Conservation (phyloP, 2,113 vertebrate species). For the Toxotes chatareus region DNA sequence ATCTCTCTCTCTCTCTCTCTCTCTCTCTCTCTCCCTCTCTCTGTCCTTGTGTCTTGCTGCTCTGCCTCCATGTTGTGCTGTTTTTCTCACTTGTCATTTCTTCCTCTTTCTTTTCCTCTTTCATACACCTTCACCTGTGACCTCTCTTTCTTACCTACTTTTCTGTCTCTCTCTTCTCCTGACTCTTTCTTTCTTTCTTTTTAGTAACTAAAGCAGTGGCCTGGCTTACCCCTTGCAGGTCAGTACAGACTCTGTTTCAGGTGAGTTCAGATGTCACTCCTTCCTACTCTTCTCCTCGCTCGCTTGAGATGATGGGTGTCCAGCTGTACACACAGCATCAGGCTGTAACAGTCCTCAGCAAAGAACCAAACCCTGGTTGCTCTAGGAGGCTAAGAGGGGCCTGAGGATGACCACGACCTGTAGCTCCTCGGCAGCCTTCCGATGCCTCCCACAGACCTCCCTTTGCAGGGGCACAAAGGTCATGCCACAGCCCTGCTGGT, state of each 20-base stretch:
- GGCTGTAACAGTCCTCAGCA: slow-evolving; percentile 24
- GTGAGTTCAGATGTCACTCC: slow-evolving; percentile 43
- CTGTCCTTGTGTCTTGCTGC: slow-evolving; percentile 20
- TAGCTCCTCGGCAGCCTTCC: slow-evolving; percentile 27
- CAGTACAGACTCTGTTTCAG: slow-evolving; percentile 20
- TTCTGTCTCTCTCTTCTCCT: not conserved
- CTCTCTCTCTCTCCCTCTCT: not conserved
- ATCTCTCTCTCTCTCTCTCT: not conserved
- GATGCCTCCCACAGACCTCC: slow-evolving; percentile 19
- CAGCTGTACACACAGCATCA: slow-evolving; percentile 21
- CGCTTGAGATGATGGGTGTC: slow-evolving; percentile 30
- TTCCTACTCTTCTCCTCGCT: slow-evolving; percentile 14
- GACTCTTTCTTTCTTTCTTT: not conserved
- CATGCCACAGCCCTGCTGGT: slow-evolving; percentile 50
- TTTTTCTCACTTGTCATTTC: not conserved
- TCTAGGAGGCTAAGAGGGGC: slow-evolving; percentile 15
- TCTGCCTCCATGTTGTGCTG: not conserved
- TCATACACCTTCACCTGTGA: not conserved
- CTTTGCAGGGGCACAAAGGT: slow-evolving; percentile 51
- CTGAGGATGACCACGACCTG: slow-evolving; percentile 31
- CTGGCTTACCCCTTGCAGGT: slow-evolving; percentile 18
- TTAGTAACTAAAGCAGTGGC: slow-evolving; percentile 15
- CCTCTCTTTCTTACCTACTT: slow-evolving; percentile 7
- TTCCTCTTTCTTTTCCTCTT: not conserved
- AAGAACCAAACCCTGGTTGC: slow-evolving; percentile 24